A percentile compares a stretch with the other conserved stretches of the same genome.
phyloP scores from a whole-genome alignment of 2,797 vertebrate species.

The Acomys russatus region DNA sequence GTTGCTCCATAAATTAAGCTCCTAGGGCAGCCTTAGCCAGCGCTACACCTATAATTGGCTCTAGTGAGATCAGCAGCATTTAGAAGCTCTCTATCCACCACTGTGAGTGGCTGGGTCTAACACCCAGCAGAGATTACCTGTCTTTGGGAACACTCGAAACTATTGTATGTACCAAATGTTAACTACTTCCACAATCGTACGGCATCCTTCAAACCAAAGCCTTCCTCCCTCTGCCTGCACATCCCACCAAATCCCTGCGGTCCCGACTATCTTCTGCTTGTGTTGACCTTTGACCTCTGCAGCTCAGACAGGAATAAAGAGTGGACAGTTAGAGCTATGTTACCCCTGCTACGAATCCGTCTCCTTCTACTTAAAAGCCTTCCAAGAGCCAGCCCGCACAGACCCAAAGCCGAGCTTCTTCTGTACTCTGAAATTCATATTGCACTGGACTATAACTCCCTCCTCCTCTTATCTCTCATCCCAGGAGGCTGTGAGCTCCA shows the following conservation, averaged over 20 bases:
- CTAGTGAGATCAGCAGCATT: neutral
- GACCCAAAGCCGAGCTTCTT: neutral
- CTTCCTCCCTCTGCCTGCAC: neutral
- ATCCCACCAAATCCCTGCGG: no score
- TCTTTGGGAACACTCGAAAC: neutral
- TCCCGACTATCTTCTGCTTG: neutral
- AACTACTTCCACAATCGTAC: neutral
- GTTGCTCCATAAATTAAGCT: neutral
- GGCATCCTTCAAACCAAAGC: neutral
- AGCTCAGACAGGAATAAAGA: neutral
- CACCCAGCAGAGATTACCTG: neutral
- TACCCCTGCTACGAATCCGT: neutral
- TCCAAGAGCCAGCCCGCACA: neutral
- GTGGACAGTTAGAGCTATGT: neutral
- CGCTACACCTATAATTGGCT: neutral
- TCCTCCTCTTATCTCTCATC: neutral
- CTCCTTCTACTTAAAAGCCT: neutral
- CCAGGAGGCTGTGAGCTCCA: neutral
- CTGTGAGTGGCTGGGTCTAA: neutral
- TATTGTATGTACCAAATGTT: neutral
- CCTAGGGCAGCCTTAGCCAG: neutral
- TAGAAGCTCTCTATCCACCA: neutral
- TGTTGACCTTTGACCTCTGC: neutral
- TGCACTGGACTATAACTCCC: neutral
- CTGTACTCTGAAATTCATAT: neutral